Conservation (phyloP, 2,888 invertebrate genomes). For the Stenodema calcarata region DNA sequence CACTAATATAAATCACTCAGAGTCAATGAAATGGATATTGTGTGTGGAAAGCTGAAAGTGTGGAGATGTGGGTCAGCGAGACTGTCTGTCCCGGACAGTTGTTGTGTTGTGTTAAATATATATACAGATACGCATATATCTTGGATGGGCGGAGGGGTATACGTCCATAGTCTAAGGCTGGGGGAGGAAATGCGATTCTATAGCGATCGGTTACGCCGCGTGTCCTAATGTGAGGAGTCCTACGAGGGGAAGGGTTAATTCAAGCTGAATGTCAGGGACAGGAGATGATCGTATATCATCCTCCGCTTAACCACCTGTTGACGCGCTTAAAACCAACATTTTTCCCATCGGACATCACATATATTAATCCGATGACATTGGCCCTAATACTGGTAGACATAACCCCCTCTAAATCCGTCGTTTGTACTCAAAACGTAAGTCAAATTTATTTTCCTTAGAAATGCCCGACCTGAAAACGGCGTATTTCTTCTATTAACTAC, state of each 20-base stretch:
- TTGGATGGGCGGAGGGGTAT: not conserved
- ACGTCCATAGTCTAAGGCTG: not conserved
- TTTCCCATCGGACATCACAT: not conserved
- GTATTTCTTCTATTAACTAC: too few relatives aligned
- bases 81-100: not conserved
- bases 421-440: too few relatives aligned
- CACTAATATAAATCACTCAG: not conserved
- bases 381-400: too few relatives aligned
- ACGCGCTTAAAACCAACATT: not conserved
- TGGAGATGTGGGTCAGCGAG: not conserved
- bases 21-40: not conserved
- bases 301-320: not conserved
- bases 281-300: not conserved
- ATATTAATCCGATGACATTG: not conserved
- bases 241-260: not conserved
- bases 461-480: too few relatives aligned
- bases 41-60: not conserved
- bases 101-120: not conserved
- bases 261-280: not conserved
- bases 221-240: not conserved
- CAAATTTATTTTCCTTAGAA: too few relatives aligned
- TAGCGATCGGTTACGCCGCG: not conserved
- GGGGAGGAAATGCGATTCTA: not conserved
- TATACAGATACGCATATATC: not conserved
- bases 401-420: too few relatives aligned